A percentile compares a stretch with the other conserved stretches of the same genome.
Conservation (phyloP, 2,888 invertebrate species). For the Epinotia ramella region DNA sequence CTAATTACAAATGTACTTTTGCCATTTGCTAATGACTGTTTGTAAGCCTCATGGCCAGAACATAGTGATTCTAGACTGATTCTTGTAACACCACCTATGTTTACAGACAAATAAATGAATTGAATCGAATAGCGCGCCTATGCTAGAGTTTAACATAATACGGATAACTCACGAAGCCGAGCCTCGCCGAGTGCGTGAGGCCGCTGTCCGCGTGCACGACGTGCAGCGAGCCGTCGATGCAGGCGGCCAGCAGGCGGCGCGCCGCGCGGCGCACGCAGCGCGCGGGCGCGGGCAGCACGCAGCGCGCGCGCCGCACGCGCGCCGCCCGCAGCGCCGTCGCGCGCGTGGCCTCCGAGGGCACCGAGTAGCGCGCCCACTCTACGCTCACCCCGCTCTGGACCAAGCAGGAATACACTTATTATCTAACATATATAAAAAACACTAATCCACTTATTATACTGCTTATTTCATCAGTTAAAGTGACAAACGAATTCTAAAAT, state of each 20-base stretch:
- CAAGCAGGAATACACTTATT: not conserved
- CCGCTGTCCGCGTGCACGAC: conserved; percentile 91
- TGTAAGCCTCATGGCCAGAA: too few species aligned
- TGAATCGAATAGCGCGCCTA: too few species aligned
- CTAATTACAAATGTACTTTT: too few species aligned
- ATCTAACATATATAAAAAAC: not conserved
- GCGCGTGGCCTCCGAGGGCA: conserved; percentile 87
- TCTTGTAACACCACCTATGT: too few species aligned
- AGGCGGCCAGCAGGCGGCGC: conserved; percentile 91
- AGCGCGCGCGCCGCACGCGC: conserved; percentile 84
- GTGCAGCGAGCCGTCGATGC: conserved; percentile 93
- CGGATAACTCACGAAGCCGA: conserved; percentile 89
- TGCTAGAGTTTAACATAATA: too few species aligned
- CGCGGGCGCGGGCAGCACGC: conserved; percentile 82
- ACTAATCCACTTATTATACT: too few species aligned
- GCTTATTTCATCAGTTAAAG: too few species aligned
- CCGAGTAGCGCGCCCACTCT: conserved; percentile 90
- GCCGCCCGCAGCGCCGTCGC: conserved; percentile 70
- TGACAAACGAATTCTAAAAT: too few species aligned
- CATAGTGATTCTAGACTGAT: too few species aligned
- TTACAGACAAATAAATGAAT: too few species aligned
- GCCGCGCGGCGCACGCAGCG: conserved; percentile 69
- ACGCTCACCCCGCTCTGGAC: conserved; percentile 73
- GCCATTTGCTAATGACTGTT: too few species aligned
- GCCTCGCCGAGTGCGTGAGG: conserved; percentile 90